Evolutionary conservation across 2,888 invertebrate species (phyloP), one percentile per base, ranked within the genome.

Genomic region (Caenorhabditis sp.): DNA sequence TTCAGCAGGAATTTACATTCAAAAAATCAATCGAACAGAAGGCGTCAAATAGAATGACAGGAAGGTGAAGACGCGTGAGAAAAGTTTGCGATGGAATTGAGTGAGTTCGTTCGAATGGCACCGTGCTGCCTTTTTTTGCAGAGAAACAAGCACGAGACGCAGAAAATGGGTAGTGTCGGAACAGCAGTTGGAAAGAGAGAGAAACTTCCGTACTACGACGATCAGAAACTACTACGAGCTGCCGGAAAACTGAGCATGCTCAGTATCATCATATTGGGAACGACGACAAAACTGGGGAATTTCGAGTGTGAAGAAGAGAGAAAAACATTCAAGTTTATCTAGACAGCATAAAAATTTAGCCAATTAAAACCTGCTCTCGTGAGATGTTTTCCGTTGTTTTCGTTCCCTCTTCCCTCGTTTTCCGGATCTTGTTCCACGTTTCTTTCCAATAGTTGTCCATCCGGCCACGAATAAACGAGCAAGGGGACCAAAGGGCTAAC

Each of bases 291-390:
- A 61, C 61, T 22, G 76, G 65, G 53, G 61, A 60, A 76, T 58
- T 37, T 11, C 53, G 11, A 67, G 60, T 61, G 40, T 37, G 37
- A 58, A 37, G 58, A 53, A 56, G n/a, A 44, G 51, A 28, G 32
- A 18, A 71, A 62, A 76, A 67, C 67, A 58, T 67, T 76, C 67
- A 58, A 76, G 64, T 65, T 67, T 56, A 47, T 51, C 47, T 26
- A 28, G 67, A 53, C 60, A 58, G 64, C 18, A 64, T 55, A 60
- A 67, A 65, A 76, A 76, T 76, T 76, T 76, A 51, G 76, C 76
- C 76, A 76, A 76, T 76, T 76, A 76, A 74, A 76, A 61, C 67
- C 60, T 67, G 67, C 67, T 67, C 61, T 76, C 67, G 32, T 67
- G 55, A 61, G 67, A 68, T 76, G 67, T 67, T 76, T 67, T 53